Base-by-base conservation (phyloP, 2,888 invertebrate species). In the Criorhina ranunculi region DNA sequence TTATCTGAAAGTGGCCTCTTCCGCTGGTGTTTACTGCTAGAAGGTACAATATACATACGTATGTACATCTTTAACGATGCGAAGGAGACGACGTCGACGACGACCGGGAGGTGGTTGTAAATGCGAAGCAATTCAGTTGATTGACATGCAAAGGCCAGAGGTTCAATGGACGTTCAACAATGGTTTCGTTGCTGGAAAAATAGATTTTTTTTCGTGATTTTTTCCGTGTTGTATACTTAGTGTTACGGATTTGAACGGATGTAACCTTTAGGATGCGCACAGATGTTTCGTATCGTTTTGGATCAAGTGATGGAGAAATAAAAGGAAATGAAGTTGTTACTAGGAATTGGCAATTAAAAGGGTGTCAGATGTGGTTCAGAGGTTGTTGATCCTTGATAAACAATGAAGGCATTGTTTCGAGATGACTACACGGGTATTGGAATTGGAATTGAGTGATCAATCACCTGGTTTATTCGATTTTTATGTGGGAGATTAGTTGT, bases 61-160 rank as follows among this genome's bases (percentile, higher is more conserved):
- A 66, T 29, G 46, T 44, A 37, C 60, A 44, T 79, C 49, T 66
- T 64, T 72, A 53, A 70, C 40, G 59, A 55, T 46, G 11, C 12
- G 17, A 19, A 24, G n/a, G 57, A 15, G 42, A 2, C 2, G 31
- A 64, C 46, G n/a, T 9, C 42, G 17, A 11, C 7, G 8, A 5
- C 17, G 15, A 7, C 12, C 6, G 17, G 37, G 24, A 29, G 64
- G 55, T 17, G 40, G 55, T 57, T 64, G 53, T 55, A 76, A 75
- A 81, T 73, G 73, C 44, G 72, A 73, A 40, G 67, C 79, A 83
- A 73, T 73, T 64, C 62, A 37, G 33, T 83, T 83, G 83, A 83
- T 83, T 79, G 83, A 75, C 83, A 83, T 79, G 83, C 67, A 73
- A 78, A 79, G 79, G 62, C 79, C 67, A 72, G 51, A 46, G 53